These are phyloP conservation scores for Therioaphis trifolii DNA, from an alignment of 2,888 invertebrate species.

Conservation along the genomic window DNA sequence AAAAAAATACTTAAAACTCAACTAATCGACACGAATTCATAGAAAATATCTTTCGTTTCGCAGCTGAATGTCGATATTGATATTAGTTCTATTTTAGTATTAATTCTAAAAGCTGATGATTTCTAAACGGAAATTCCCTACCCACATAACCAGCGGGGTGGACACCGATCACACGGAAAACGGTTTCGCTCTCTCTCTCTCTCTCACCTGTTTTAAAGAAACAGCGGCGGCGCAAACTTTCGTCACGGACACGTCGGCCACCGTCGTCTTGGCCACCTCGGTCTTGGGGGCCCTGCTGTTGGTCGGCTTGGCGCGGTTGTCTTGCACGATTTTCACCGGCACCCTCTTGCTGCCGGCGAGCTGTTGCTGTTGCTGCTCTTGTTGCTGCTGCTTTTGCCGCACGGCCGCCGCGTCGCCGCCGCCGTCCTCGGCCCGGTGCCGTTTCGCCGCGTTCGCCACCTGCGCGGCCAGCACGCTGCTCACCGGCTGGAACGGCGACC, in stretches of 20 bases:
- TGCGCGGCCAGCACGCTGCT: constrained; percentile 20
- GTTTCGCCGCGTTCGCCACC: constrained; percentile 2
- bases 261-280: background rate
- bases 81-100: too few relatives aligned
- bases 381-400: constrained; percentile 2
- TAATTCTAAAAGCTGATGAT: too few relatives aligned
- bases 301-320: constrained; percentile 38
- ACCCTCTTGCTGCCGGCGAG: constrained; percentile 24
- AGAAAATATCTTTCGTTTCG: too few relatives aligned
- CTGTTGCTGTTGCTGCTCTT: constrained; percentile 19
- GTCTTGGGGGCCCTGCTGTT: background rate
- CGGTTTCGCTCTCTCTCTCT: too few relatives aligned
- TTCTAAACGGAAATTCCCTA: too few relatives aligned
- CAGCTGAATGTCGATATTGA: too few relatives aligned
- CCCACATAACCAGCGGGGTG: too few relatives aligned
- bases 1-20: too few relatives aligned
- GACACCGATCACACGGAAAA: too few relatives aligned
- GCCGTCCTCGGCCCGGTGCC: background rate
- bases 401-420: background rate
- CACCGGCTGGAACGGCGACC: constrained; percentile 47
- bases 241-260: background rate
- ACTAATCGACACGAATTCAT: too few relatives aligned
- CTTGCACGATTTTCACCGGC: constrained; percentile 56
- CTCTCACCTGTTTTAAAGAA: constrained; percentile 52
- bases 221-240: constrained; percentile 45